phyloP scores from a whole-genome alignment of 2,113 vertebrate genomes.

The Xiphorhynchus elegans region DNA sequence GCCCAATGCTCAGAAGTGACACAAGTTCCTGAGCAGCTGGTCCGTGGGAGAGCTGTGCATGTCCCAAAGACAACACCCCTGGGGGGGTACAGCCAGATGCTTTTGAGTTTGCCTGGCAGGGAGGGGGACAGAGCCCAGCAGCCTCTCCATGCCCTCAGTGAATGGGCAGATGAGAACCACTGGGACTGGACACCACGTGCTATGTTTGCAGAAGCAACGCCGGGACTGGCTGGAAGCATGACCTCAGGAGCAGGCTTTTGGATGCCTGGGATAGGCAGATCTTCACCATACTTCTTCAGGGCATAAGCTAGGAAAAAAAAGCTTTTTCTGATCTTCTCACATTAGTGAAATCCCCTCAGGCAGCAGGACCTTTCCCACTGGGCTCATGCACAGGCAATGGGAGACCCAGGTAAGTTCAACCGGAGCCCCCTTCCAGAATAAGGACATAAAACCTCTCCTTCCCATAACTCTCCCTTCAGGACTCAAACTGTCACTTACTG shows the following conservation, averaged over 20 bases:
- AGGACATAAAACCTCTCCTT: not conserved
- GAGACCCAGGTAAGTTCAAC: not conserved
- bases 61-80: not conserved
- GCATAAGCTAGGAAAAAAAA: not conserved
- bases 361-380: not conserved
- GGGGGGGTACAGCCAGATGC: not conserved
- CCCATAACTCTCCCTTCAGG: not conserved
- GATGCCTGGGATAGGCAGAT: not conserved
- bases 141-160: not conserved
- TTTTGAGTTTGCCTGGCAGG: not conserved
- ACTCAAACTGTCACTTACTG: not conserved
- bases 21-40: not conserved
- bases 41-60: not conserved
- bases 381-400: not conserved
- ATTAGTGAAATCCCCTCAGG: not conserved
- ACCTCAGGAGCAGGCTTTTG: not conserved
- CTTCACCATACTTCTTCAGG: not conserved
- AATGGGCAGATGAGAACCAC: fast-evolving
- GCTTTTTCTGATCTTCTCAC: not conserved
- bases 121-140: not conserved
- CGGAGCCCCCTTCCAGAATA: not conserved
- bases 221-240: not conserved
- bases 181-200: not conserved
- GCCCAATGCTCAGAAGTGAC: fast-evolving
- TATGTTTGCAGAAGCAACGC: not conserved